phyloP scores from a whole-genome alignment of 2,888 invertebrate genomes.

The Eustalomyia histrio region DNA sequence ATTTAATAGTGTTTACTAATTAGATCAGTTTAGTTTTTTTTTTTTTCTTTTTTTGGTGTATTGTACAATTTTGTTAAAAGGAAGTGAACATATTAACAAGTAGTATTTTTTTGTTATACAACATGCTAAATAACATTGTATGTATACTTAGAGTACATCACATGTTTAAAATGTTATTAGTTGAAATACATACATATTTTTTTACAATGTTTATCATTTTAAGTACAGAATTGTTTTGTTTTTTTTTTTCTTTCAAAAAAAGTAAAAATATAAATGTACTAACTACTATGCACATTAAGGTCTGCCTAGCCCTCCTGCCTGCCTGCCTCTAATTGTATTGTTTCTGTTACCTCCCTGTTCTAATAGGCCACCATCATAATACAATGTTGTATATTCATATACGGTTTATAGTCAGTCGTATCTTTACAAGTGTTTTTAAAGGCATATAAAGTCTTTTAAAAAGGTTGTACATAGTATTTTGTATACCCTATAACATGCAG shows the following conservation, averaged over 20 bases:
- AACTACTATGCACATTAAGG: neutral
- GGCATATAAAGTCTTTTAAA: neutral
- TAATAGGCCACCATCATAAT: constrained; percentile 3
- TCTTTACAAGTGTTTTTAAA: neutral
- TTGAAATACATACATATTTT: neutral
- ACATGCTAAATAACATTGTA: neutral
- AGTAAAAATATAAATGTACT: neutral
- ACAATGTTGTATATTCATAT: neutral
- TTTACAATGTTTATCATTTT: constrained; percentile 3
- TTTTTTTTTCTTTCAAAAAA: neutral
- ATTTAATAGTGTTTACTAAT: constrained; percentile 41
- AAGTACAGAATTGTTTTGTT: neutral
- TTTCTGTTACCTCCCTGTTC: neutral
- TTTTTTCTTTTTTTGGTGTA: neutral
- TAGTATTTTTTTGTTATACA: constrained; percentile 8
- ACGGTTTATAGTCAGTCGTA: neutral
- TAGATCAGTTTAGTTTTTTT: constrained; percentile 30
- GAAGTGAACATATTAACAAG: constrained; percentile 41
- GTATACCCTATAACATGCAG: neutral
- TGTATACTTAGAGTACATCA: neutral
- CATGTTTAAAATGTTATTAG: constrained; percentile 1
- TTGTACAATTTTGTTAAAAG: constrained; percentile 18
- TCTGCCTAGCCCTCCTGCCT: neutral
- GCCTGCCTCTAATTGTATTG: neutral
- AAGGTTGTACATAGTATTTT: neutral